These are phyloP conservation scores for Synergus gifuensis DNA, from an alignment of 2,888 invertebrate species.

Conservation along the genomic window DNA sequence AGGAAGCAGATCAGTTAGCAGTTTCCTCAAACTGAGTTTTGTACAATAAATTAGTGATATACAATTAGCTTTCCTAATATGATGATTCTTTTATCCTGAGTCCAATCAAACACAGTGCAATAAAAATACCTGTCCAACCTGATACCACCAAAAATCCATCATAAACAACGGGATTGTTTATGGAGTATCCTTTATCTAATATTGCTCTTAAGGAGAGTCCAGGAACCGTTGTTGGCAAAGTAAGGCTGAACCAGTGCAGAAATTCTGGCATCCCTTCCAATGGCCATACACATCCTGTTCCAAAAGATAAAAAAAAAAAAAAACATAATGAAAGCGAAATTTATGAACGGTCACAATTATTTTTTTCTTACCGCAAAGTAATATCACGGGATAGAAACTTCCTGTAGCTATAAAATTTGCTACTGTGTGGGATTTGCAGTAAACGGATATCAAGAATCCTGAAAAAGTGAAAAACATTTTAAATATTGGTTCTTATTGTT, in stretches of 20 bases:
- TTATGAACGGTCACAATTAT: neutral
- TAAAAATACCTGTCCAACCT: conserved; percentile 83
- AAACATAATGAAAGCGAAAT: too few species aligned
- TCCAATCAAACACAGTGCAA: conserved; percentile 80
- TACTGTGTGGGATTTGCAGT: conserved; percentile 87
- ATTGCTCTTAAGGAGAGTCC: conserved; percentile 87
- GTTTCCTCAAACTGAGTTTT: conserved; percentile 5
- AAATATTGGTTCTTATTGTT: too few species aligned
- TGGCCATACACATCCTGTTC: conserved; percentile 84
- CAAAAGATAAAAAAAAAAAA: neutral
- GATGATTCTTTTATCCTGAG: conserved; percentile 69
- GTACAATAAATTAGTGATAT: conserved; percentile 40
- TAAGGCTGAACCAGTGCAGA: conserved; percentile 82
- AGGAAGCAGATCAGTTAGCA: neutral
- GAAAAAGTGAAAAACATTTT: conserved; percentile 54
- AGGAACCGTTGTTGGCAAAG: conserved; percentile 89
- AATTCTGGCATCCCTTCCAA: conserved; percentile 84
- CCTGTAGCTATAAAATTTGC: conserved; percentile 93
- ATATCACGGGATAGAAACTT: conserved; percentile 92
- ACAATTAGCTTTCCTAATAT: conserved; percentile 22
- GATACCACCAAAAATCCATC: conserved; percentile 85
- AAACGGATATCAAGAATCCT: conserved; percentile 90
- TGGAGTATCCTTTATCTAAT: conserved; percentile 86
- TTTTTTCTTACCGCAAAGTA: conserved; percentile 87
- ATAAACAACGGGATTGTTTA: conserved; percentile 85